phyloP scores from a whole-genome alignment of 1,140 invertebrate species.

The Bombus haemorrhoidalis region DNA sequence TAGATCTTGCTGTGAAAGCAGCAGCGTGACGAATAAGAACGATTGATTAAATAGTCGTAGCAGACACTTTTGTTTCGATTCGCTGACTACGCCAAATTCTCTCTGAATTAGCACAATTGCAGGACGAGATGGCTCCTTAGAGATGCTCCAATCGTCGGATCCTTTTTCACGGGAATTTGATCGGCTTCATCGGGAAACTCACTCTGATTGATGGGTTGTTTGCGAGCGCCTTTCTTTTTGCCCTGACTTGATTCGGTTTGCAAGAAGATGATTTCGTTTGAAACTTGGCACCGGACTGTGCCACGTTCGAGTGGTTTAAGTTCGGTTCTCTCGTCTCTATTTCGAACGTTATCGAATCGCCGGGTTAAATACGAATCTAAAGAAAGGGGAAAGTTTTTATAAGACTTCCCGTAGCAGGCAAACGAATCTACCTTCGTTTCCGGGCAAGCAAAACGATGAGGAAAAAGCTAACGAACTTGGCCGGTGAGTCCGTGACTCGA shows the following conservation, averaged over 20 bases:
- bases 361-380: conserved; percentile 4
- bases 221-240: not conserved
- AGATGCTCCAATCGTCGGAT: not conserved
- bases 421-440: conserved; percentile 24
- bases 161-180: not conserved
- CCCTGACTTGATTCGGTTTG: not conserved
- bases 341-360: not conserved
- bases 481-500: conserved; percentile 27
- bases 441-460: not conserved
- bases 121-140: not conserved
- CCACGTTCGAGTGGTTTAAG: not conserved
- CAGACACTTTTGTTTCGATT: not conserved
- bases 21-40: not conserved
- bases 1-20: not conserved
- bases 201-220: not conserved
- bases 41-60: not conserved
- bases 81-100: not conserved
- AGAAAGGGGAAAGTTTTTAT: conserved; percentile 22
- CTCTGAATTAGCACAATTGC: conserved; percentile 12
- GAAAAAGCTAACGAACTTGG: conserved; percentile 39
- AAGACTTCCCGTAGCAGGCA: conserved; percentile 19
- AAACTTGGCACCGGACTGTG: not conserved
- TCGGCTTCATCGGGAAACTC: not conserved
- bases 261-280: not conserved
- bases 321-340: not conserved